Conservation (phyloP, 2,888 invertebrate species). For the Argyra leucocephala region DNA sequence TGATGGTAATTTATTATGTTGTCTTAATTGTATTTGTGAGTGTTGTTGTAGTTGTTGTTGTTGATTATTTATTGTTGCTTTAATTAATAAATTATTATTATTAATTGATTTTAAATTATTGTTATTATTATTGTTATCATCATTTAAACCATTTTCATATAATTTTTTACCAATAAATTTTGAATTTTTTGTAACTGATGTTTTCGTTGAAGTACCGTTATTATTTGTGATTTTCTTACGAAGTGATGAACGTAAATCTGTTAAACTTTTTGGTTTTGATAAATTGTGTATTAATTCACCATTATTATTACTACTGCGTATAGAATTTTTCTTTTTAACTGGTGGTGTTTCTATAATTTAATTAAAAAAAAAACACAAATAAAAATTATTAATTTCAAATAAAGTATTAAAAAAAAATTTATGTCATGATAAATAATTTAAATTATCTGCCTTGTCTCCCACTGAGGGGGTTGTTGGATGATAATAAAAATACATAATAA, state of each 20-base stretch:
- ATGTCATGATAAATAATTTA: too few relatives aligned
- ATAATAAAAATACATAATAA: background rate
- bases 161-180: background rate
- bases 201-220: background rate
- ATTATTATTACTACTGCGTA: background rate
- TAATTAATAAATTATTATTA: background rate
- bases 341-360: background rate
- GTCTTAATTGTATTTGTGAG: background rate
- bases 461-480: background rate
- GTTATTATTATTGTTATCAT: constrained; percentile 4
- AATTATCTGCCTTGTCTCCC: too few relatives aligned
- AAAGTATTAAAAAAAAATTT: too few relatives aligned
- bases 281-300: background rate
- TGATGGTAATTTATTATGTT: background rate
- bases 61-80: background rate
- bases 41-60: too few relatives aligned
- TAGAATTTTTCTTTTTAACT: background rate
- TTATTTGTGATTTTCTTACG: background rate
- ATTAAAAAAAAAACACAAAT: background rate
- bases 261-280: constrained; percentile 10
- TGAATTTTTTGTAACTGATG: background rate
- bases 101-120: background rate
- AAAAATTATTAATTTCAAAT: background rate
- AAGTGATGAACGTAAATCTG: background rate
- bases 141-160: background rate